Evolutionary conservation across 2,888 invertebrate species (phyloP), one percentile per base, ranked within the genome.

Genomic region (Hyles lineata): DNA sequence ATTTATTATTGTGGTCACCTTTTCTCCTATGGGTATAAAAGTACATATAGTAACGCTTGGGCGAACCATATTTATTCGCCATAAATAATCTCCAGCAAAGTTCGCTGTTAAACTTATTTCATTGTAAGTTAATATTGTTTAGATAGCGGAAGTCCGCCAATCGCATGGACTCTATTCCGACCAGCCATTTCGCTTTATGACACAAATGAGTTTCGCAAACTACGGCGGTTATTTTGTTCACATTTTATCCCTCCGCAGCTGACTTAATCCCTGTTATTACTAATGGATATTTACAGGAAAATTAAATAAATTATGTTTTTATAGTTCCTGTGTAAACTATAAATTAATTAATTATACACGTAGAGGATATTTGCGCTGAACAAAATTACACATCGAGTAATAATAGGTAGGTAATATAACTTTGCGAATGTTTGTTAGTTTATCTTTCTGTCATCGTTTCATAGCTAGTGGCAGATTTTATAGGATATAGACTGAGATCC

Each of bases 111-210:
- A 67, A 50, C 23, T 50, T 50, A 67, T 50, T 67, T 50, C 67
- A 50, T 43, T 67, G 67, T 67, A 67, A 67, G 67, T 67, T 67
- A 23, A 67, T 67, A 67, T 67, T 67, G 67, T 67, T 50, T 67
- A 50, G 67, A 50, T 67, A 43, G 50, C 55, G 17, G 17, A n/a
- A n/a, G 55, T 55, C 55, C 55, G 55, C 55, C n/a, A 23, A 67
- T 67, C 43, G 50, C 43, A 23, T 15, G 50, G 50, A 23, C 43
- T 50, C 60, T 60, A 17, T 60, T 23, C 23, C 15, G 17, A 15
- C 17, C 17, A 67, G 23, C 43, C 67, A 17, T 67, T 67, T 50
- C 50, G 17, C 43, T 50, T 67, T 67, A 67, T 67, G 50, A 67
- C 43, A 25, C 50, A 67, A 67, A 67, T 23, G 43, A 50, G 23